Base-by-base conservation (phyloP, 2,113 vertebrate species). In the Fregata magnificens region DNA sequence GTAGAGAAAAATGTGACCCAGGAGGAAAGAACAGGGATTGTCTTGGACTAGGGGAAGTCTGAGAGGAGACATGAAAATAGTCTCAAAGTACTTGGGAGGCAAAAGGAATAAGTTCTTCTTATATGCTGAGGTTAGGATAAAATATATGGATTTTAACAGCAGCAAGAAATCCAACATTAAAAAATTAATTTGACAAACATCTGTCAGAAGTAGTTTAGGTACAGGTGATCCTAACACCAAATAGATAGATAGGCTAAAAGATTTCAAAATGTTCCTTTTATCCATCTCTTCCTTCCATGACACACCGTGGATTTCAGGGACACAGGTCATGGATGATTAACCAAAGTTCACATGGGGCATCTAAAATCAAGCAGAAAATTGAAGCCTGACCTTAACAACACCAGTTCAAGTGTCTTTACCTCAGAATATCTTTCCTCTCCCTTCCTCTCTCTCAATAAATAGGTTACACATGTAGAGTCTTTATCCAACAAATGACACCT, bases 291-390 rank as follows among this genome's bases (percentile, higher is more conserved):
- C n/a, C 38, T 82, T 91, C 65, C 49, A 29, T 25, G 38, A 20
- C 56, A 49, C 15, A 19, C 25, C 56, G 53, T 85, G 49, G 59
- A 62, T 95, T 96, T 90, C 78, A 93, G 78, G 49, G 52, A 88
- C 61, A 32, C 24, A 56, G 65, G 62, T 91, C 73, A 81, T 10
- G 42, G 91, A 58, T 95, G 77, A 69, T 88, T 89, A 91, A 93
- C 45, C 45, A 42, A 90, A 88, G 58, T 89, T 94, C 86, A 96
- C 34, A 72, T 5, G 6, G 65, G 80, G 55, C 83, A 89, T 84
- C 88, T 87, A 95, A 86, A 88, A 91, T 53, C 88, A 93, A 94
- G 89, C 70, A 94, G 95, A 93, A 95, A 97, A 93, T 82, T 90
- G 70, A 97, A 95, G 58, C n/a, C 42, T 94, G 90, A 89, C 88